Conservation (phyloP, 1,140 invertebrate genomes). For the Nasonia vitripennis region DNA sequence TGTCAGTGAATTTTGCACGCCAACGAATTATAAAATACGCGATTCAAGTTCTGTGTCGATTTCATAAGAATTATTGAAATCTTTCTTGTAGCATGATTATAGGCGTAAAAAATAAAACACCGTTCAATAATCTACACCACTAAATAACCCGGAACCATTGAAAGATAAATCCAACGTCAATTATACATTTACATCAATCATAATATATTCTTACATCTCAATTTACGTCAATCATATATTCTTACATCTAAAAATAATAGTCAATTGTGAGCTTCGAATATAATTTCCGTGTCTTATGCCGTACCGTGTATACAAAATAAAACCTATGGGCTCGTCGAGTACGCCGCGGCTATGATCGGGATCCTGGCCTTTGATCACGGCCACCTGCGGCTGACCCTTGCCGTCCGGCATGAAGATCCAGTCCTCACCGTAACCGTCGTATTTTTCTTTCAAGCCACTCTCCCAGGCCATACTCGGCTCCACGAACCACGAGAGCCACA, state of each 20-base stretch:
- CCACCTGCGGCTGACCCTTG: conserved; percentile 76
- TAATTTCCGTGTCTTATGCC: neutral
- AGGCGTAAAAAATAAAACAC: too few relatives aligned
- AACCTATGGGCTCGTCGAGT: conserved; percentile 63
- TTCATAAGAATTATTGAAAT: too few relatives aligned
- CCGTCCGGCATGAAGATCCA: conserved; percentile 82
- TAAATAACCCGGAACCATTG: too few relatives aligned
- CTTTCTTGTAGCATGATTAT: too few relatives aligned
- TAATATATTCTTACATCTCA: too few relatives aligned
- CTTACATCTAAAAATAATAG: too few relatives aligned
- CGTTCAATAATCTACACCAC: too few relatives aligned
- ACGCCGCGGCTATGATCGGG: conserved; percentile 58
- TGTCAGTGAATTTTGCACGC: neutral
- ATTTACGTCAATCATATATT: too few relatives aligned
- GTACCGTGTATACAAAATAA: conserved; percentile 71
- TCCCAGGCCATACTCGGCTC: conserved; percentile 51
- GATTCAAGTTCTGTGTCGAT: too few relatives aligned
- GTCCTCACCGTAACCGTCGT: conserved; percentile 76
- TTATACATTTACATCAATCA: too few relatives aligned
- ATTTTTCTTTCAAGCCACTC: conserved; percentile 63
- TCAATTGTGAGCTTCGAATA: neutral
- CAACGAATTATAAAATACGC: neutral
- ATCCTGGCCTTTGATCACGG: conserved; percentile 68
- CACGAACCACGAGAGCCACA: conserved; percentile 12
- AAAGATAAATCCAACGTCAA: too few relatives aligned